Conservation (phyloP, 1,140 invertebrate species). For the Lycorma delicatula region DNA sequence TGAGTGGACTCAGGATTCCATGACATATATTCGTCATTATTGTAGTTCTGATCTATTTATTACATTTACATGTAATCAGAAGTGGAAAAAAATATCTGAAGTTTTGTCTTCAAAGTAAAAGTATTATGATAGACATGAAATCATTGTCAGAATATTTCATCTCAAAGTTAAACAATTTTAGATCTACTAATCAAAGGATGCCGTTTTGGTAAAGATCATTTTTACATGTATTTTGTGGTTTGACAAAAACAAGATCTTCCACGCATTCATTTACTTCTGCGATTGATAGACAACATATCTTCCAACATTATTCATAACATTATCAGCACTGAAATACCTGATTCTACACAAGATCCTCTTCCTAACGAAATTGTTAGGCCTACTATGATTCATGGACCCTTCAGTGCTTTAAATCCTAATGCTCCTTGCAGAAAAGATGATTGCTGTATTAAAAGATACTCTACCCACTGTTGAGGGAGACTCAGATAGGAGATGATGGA, state of each 20-base stretch:
- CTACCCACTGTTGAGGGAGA: too few relatives aligned
- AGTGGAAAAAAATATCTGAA: neutral
- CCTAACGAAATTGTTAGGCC: too few relatives aligned
- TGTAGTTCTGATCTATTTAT: neutral
- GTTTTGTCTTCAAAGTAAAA: neutral
- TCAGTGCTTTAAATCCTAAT: too few relatives aligned
- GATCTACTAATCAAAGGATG: neutral
- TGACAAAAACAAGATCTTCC: neutral
- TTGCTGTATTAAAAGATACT: too few relatives aligned
- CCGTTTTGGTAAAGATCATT: neutral
- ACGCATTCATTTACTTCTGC: too few relatives aligned
- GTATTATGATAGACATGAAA: neutral
- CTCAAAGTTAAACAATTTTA: neutral
- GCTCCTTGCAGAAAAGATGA: too few relatives aligned
- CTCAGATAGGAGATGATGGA: too few relatives aligned
- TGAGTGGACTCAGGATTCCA: neutral
- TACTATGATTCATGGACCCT: too few relatives aligned
- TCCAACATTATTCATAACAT: too few relatives aligned
- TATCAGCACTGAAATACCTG: too few relatives aligned
- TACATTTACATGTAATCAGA: neutral
- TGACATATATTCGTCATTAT: neutral
- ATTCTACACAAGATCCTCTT: too few relatives aligned
- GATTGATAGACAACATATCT: too few relatives aligned
- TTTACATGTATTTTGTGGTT: neutral
- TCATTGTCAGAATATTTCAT: neutral